Evolutionary conservation across 2,888 invertebrate species (phyloP).

Genomic region (Xanthia togata): DNA sequence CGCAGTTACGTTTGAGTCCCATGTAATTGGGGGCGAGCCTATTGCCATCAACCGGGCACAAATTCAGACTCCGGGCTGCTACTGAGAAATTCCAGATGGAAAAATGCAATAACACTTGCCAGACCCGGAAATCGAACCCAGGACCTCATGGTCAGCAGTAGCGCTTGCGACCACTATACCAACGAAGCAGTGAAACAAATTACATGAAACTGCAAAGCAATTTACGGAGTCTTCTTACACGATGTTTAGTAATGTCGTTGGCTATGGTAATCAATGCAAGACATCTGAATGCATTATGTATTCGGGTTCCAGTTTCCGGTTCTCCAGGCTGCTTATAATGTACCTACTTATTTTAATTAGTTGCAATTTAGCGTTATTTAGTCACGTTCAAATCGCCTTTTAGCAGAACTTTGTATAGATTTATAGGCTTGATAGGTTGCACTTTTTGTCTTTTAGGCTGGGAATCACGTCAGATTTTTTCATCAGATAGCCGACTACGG

Average conservation of each 20-base stretch:
- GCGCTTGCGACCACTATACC: too few species aligned
- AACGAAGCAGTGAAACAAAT: neutral
- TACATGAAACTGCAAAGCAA: slow-evolving; percentile 9
- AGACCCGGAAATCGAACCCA: too few species aligned
- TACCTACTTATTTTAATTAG: slow-evolving; percentile 40
- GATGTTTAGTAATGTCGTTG: slow-evolving; percentile 42
- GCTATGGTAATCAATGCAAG: slow-evolving; percentile 50
- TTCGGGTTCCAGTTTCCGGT: slow-evolving; percentile 58
- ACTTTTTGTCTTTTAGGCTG: neutral
- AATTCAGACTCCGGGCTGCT: too few species aligned
- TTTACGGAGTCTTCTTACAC: slow-evolving; percentile 2
- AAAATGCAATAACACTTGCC: too few species aligned
- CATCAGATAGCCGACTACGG: too few species aligned
- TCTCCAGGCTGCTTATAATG: slow-evolving; percentile 34
- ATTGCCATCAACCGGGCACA: too few species aligned
- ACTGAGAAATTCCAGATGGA: too few species aligned
- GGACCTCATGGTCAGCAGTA: too few species aligned
- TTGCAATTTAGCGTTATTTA: slow-evolving; percentile 35
- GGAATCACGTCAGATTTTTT: too few species aligned
- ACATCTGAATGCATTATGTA: slow-evolving; percentile 57
- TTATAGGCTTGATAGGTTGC: neutral
- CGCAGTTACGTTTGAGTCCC: too few species aligned
- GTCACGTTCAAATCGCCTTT: slow-evolving; percentile 6
- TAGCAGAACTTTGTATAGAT: slow-evolving; percentile 1
- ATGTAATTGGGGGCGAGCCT: too few species aligned